Evolutionary conservation across 2,888 invertebrate genomes (phyloP).

Genomic region (Mythimna pallens): DNA sequence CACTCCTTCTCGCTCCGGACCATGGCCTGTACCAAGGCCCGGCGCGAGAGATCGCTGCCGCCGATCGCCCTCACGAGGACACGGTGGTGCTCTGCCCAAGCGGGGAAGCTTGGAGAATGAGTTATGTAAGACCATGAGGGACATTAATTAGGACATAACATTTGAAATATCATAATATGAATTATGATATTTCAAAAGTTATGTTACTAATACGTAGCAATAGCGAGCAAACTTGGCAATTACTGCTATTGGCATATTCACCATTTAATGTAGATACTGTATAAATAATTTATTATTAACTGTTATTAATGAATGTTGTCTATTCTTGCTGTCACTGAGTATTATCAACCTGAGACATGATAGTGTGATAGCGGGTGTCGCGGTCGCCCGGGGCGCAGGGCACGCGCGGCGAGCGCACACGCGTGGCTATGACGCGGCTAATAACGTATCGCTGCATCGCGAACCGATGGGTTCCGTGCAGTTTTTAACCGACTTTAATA

Average conservation of each 20-base stretch:
- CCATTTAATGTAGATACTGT: neutral
- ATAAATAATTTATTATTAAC: neutral
- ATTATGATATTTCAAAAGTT: neutral
- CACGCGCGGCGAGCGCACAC: conserved; percentile 37
- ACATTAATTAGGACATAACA: too few species aligned
- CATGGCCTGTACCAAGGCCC: too few species aligned
- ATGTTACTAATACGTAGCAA: neutral
- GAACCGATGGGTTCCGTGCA: neutral
- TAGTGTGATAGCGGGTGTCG: conserved; percentile 13
- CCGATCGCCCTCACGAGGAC: too few species aligned
- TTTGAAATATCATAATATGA: too few species aligned
- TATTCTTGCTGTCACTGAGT: conserved; percentile 6
- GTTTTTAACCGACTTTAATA: neutral
- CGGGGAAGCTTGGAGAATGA: neutral
- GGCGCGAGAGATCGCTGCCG: too few species aligned
- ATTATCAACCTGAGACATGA: conserved; percentile 38
- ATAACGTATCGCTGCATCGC: conserved; percentile 16
- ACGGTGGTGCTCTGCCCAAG: too few species aligned
- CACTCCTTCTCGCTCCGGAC: too few species aligned
- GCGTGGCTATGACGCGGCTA: conserved; percentile 38
- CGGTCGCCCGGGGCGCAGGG: conserved; percentile 13
- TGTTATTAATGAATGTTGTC: neutral
- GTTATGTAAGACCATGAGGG: neutral
- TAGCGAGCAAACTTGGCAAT: neutral
- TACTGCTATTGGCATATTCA: neutral